Base-by-base conservation (phyloP, 2,113 vertebrate genomes). In the Lethenteron reissneri region DNA sequence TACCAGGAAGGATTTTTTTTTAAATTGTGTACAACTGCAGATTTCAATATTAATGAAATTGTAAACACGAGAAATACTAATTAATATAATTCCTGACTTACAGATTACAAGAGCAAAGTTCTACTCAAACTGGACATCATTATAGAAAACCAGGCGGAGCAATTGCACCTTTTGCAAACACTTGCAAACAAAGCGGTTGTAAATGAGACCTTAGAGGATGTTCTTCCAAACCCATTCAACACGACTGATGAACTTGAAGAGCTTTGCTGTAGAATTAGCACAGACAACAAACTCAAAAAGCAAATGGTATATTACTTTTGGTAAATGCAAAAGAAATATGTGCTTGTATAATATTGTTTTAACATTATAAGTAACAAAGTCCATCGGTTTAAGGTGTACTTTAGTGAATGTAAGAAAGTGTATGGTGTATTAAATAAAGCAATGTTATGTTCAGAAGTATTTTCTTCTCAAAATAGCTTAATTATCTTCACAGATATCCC, bases 81-180 rank as follows among this genome's bases (percentile, higher is more conserved):
- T 71, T 57, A 12, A 71, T 71, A 8, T 57, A 57, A 11, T 17
- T 57, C 57, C 56, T 12, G 25, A 17, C 3, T 56, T 17, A 12
- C 10, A 71, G 12, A 56, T 71, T 12, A 56, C 12, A 17, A 71
- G 25, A 71, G 56, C 4, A 8, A 64, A 57, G 71, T 71, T 7
- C 10, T 71, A 58, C 25, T 71, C 41, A 71, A 71, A 71, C 71
- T 71, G 14, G 71, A 71, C 71, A 71, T 11, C 71, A 56, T 71
- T 57, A 13, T 71, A 19, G 71, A 71, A 58, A 58, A 71, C 71
- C 71, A 71, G 71, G 57, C 19, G 13, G 25, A 71, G 25, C 71
- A 71, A 57, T 8, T 57, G n/a, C 15, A 17, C 13, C 41, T 71
- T 2, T 57, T 71, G 15, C 71, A 14, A 19, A 71, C 57, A 58